Conservation (phyloP, 2,113 vertebrate genomes). For the Andinoacara biseriatus region DNA sequence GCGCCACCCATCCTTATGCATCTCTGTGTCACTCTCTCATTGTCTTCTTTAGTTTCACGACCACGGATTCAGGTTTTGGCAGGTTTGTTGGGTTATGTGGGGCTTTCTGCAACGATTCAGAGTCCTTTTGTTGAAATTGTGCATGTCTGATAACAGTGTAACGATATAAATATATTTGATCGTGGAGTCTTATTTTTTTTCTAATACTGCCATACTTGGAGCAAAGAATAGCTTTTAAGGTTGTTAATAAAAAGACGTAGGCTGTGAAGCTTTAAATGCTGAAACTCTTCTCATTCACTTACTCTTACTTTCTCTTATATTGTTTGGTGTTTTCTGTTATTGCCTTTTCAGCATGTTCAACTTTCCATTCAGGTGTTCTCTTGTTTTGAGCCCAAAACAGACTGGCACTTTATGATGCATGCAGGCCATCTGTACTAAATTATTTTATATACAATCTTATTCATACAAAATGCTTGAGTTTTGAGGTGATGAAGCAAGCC, state of each 20-base stretch:
- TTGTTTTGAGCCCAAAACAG: constrained; percentile 37
- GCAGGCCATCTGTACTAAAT: constrained; percentile 6
- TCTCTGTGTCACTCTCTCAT: constrained; percentile 60
- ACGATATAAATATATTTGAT: background rate
- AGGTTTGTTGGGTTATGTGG: constrained; percentile 60
- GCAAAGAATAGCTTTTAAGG: background rate
- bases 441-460: background rate
- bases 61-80: constrained; percentile 63
- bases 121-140: constrained; percentile 26
- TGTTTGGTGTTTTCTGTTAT: constrained; percentile 10
- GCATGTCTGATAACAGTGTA: constrained; percentile 37
- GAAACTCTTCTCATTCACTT: background rate
- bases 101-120: constrained; percentile 33
- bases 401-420: constrained; percentile 19
- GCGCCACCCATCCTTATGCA: constrained; percentile 26
- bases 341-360: constrained; percentile 7
- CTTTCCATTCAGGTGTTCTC: constrained; percentile 7
- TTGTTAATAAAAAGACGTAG: background rate
- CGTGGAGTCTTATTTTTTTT: background rate
- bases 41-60: constrained; percentile 68
- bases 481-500: background rate
- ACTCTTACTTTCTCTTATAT: background rate
- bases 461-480: constrained; percentile 6
- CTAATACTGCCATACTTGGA: background rate
- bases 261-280: background rate